Percentiles rank a stretch among this genome's conserved stretches.
Conservation (phyloP, 2,113 vertebrate species). For the Todiramphus saurophagus region DNA sequence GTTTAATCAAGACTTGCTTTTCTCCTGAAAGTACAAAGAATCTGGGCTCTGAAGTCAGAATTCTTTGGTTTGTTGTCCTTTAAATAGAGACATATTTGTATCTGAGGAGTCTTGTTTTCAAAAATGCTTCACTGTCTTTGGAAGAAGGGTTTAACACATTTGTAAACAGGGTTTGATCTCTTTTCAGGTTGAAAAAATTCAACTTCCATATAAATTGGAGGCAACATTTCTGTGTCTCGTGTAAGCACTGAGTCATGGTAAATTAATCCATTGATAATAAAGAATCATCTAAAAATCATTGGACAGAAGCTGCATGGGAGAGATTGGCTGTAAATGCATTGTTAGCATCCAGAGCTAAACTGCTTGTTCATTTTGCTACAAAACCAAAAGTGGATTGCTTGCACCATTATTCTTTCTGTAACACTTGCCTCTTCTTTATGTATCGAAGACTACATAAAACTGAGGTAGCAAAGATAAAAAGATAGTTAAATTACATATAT, state of each 20-base stretch:
- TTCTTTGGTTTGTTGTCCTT: background rate
- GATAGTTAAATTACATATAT: background rate
- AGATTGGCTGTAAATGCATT: background rate
- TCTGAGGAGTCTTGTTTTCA: background rate
- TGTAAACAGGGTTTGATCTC: background rate
- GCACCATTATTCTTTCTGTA: background rate
- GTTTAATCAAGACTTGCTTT: background rate
- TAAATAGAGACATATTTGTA: background rate
- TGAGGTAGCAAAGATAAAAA: background rate
- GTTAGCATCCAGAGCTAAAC: background rate
- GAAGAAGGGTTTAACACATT: background rate
- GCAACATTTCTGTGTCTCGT: background rate
- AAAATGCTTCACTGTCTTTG: background rate
- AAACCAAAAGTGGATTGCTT: background rate
- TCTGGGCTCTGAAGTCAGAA: background rate
- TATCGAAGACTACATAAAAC: background rate
- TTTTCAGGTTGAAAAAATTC: background rate
- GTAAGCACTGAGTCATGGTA: background rate
- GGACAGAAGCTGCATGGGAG: background rate
- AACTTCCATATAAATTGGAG: background rate
- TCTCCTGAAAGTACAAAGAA: background rate
- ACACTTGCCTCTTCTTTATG: background rate
- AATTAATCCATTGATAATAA: background rate
- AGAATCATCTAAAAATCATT: background rate
- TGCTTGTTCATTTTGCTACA: background rate